phyloP scores from a whole-genome alignment of 2,888 invertebrate species.

The Ichneumon xanthorius region DNA sequence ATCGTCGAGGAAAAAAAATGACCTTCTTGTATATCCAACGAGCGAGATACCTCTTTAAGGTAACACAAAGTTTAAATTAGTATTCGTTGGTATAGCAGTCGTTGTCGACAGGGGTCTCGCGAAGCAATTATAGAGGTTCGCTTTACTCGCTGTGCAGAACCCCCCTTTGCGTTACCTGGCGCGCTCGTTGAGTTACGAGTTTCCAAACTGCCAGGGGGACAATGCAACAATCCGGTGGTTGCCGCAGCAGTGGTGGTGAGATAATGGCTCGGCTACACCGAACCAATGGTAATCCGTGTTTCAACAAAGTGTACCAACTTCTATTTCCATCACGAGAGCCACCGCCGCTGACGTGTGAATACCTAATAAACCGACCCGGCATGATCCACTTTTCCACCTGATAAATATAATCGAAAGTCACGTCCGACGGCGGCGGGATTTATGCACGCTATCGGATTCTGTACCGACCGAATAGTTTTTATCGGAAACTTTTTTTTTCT shows the following conservation, averaged over 20 bases:
- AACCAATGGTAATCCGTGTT: neutral
- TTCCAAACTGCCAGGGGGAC: conserved; percentile 20
- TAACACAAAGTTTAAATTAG: conserved; percentile 5
- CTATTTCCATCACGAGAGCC: conserved; percentile 34
- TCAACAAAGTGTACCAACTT: conserved; percentile 16
- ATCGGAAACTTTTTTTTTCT: neutral
- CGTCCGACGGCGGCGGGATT: neutral
- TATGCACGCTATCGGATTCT: neutral
- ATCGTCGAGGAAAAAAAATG: too few species aligned
- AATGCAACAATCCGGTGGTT: conserved; percentile 21
- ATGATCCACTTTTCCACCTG: conserved; percentile 24
- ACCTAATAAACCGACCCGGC: conserved; percentile 19
- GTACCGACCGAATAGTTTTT: neutral
- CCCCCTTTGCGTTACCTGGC: conserved; percentile 1
- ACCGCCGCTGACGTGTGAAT: conserved; percentile 38
- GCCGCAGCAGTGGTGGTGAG: neutral
- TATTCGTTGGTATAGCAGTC: neutral
- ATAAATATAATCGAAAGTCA: conserved; percentile 32
- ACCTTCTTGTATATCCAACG: too few species aligned
- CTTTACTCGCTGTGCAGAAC: neutral
- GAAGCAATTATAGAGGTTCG: conserved; percentile 26
- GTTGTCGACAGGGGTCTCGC: conserved; percentile 15
- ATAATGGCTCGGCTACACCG: conserved; percentile 2
- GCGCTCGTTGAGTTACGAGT: conserved; percentile 30
- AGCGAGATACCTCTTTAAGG: neutral